phyloP scores from a whole-genome alignment of 2,797 vertebrate genomes.

The Todus mexicanus region DNA sequence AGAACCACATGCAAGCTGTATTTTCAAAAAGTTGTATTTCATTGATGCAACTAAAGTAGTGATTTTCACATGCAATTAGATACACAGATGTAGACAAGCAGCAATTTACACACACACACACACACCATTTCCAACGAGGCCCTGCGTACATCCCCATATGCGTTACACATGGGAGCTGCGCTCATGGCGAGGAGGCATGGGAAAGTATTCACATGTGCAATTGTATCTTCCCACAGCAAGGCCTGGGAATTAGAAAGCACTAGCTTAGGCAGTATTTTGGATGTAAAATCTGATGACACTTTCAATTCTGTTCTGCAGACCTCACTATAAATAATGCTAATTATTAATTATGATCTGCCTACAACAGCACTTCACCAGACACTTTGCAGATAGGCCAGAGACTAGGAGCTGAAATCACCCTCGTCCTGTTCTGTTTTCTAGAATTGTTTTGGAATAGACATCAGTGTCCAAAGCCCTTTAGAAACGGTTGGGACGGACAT shows the following conservation, averaged over 20 bases:
- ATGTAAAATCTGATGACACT: constrained; percentile 67
- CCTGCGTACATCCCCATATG: constrained; percentile 17
- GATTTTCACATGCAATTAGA: constrained; percentile 69
- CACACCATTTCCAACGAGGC: constrained; percentile 19
- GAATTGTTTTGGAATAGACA: not conserved
- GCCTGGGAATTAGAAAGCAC: constrained; percentile 64
- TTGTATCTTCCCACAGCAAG: constrained; percentile 63
- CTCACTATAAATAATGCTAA: constrained; percentile 27
- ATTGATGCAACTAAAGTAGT: constrained; percentile 59
- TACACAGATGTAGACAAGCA: constrained; percentile 67
- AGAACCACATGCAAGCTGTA: constrained; percentile 48
- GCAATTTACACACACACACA: constrained; percentile 46
- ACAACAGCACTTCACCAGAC: not conserved
- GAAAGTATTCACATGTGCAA: constrained; percentile 67
- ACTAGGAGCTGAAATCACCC: not conserved
- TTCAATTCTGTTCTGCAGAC: constrained; percentile 43
- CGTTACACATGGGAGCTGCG: constrained; percentile 38
- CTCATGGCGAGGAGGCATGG: constrained; percentile 54
- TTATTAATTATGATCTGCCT: constrained; percentile 50
- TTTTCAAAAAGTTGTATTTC: constrained; percentile 53
- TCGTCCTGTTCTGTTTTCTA: not conserved
- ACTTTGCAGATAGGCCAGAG: not conserved
- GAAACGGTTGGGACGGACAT: not conserved
- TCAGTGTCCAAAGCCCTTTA: not conserved
- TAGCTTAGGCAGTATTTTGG: constrained; percentile 46